Evolutionary conservation across 2,888 invertebrate genomes (phyloP), one percentile per base, ranked within the genome.

Genomic region (Diadromus collaris): DNA sequence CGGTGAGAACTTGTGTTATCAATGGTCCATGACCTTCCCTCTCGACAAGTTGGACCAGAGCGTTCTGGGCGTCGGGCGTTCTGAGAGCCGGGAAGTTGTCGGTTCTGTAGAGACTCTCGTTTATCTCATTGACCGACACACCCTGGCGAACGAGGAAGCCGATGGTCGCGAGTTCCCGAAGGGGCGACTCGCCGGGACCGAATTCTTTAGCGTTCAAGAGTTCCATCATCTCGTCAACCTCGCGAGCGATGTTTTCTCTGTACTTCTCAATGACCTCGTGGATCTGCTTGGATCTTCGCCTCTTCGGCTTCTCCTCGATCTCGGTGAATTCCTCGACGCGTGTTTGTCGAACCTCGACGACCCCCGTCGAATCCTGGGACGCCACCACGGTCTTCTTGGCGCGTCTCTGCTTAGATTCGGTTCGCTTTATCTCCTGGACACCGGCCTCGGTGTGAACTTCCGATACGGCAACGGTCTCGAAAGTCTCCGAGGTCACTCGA

Each of bases 41-140:
- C 90, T 97, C 97, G 0, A 97, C 96, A 65, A 97, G 92, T 85
- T 96, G 95, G 9, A 97, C 96, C 86, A 97, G 91, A 10, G 97
- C 97, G 38, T 96, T 95, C 90, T 97, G 97, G 1, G 96, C 95
- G 87, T 96, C 95, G 0, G 97, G 96, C 16, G 95, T 94, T 86
- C 95, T 93, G 71, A 97, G 90, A 16, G 96, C 94, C 24, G 96
- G 96, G 90, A 97, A 97, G 85, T 95, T 94, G 85, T 96, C 94
- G 21, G 96, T 95, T 85, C 95, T 94, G 86, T 96, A 97, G 80
- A 97, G 92, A 60, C 95, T 94, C 72, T 91, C 90, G 81, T 95
- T 95, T 60, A 97, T 95, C 91, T 96, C 95, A 85, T 94, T 94
- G 1, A 95, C 95, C 2, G 94, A 93, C 44, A 96, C 93, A 21